phyloP scores from a whole-genome alignment of 2,797 vertebrate species.

The Phataginus tetradactyla region DNA sequence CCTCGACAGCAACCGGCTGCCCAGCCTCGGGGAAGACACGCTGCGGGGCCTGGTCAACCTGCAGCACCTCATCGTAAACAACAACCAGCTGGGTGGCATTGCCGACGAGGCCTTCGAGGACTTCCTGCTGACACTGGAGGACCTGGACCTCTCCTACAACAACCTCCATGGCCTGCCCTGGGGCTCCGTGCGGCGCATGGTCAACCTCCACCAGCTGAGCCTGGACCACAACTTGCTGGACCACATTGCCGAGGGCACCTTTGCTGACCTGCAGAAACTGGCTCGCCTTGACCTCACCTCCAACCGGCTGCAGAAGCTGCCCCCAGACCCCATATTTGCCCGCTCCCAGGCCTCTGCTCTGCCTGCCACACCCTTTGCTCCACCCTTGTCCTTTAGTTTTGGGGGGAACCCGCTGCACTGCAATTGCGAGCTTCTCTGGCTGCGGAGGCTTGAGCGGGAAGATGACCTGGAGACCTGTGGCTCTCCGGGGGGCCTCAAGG shows the following conservation, averaged over 20 bases:
- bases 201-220: constrained; percentile 97
- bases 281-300: constrained; percentile 97
- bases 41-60: constrained; percentile 96
- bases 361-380: constrained; percentile 91
- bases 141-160: constrained; percentile 98
- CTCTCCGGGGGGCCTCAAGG: constrained; percentile 94
- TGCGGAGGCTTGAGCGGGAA: constrained; percentile 94
- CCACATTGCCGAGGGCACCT: constrained; percentile 96
- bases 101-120: constrained; percentile 94
- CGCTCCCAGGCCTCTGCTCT: constrained; percentile 92
- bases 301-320: constrained; percentile 97
- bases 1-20: constrained; percentile 96
- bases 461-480: constrained; percentile 99
- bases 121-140: constrained; percentile 94
- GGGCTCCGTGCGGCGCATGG: constrained; percentile 97
- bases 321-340: constrained; percentile 97
- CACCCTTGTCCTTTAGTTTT: constrained; percentile 95
- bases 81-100: constrained; percentile 95
- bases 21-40: constrained; percentile 94
- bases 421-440: constrained; percentile 98
- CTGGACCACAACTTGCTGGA: constrained; percentile 97
- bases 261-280: constrained; percentile 96
- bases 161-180: constrained; percentile 95
- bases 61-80: constrained; percentile 98
- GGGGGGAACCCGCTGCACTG: constrained; percentile 98